A percentile compares a stretch with the other conserved stretches of the same genome.
phyloP scores from a whole-genome alignment of 2,888 invertebrate species.

The Seira musarum region DNA sequence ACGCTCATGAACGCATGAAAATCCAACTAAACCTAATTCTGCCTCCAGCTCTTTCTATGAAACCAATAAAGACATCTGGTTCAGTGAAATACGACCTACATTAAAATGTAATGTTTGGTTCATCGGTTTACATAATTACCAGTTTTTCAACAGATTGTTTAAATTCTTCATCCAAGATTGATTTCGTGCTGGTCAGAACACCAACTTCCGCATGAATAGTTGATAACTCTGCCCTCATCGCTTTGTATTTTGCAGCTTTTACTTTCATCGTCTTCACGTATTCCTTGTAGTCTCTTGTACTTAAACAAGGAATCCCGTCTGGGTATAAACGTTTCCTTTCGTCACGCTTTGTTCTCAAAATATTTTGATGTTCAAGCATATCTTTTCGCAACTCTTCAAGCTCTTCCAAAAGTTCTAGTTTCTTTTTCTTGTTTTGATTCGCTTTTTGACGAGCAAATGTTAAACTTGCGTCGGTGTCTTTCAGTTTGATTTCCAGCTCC shows the following conservation, averaged over 20 bases:
- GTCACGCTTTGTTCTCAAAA: conserved; percentile 21
- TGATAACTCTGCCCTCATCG: conserved; percentile 83
- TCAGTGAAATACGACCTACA: too few species aligned
- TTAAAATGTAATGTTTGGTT: too few species aligned
- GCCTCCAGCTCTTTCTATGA: conserved; percentile 70
- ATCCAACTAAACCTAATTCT: conserved; percentile 73
- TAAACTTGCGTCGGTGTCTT: conserved; percentile 42
- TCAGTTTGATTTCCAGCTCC: conserved; percentile 23
- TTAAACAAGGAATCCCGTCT: conserved; percentile 30
- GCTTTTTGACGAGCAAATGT: conserved; percentile 48
- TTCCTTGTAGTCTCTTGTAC: conserved; percentile 80
- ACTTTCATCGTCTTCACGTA: conserved; percentile 86
- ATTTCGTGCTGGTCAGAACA: conserved; percentile 82
- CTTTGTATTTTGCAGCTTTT: conserved; percentile 84
- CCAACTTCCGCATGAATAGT: conserved; percentile 84
- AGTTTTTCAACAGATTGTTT: conserved; percentile 76
- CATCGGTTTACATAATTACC: too few species aligned
- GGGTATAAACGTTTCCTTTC: conserved; percentile 29
- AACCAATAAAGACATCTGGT: too few species aligned
- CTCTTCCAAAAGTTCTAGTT: conserved; percentile 75
- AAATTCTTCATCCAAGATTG: conserved; percentile 78
- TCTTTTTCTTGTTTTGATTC: conserved; percentile 31
- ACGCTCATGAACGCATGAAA: conserved; percentile 75
- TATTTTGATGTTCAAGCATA: conserved; percentile 37
- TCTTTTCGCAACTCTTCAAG: conserved; percentile 78